Percentiles rank a stretch among this genome's conserved stretches.
phyloP scores from a whole-genome alignment of 2,888 invertebrate species.

The Drosophila barbarae region DNA sequence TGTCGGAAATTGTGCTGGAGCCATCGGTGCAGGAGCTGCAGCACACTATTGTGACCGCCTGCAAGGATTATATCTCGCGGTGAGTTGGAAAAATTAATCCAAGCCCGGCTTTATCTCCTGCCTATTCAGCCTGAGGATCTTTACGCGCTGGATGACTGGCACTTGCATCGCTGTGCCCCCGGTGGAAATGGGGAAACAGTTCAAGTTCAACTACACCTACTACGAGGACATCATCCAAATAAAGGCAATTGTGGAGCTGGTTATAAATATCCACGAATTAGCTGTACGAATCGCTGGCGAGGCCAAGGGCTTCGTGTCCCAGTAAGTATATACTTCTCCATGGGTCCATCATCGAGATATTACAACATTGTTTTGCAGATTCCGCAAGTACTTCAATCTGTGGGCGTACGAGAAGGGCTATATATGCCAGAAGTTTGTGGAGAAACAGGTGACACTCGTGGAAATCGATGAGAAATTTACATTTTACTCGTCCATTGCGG shows the following conservation, averaged over 20 bases:
- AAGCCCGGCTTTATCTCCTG: not conserved
- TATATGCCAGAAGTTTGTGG: constrained; percentile 89
- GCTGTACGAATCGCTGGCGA: constrained; percentile 84
- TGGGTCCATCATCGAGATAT: accelerated
- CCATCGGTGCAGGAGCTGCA: constrained; percentile 89
- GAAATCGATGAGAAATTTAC: constrained; percentile 90
- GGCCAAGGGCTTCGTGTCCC: constrained; percentile 80
- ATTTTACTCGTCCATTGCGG: constrained; percentile 88
- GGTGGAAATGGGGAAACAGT: constrained; percentile 78
- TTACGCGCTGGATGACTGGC: constrained; percentile 92
- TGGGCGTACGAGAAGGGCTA: constrained; percentile 88
- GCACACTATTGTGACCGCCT: constrained; percentile 86
- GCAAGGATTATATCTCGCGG: constrained; percentile 89
- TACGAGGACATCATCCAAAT: constrained; percentile 88
- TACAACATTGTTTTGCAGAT: constrained; percentile 79
- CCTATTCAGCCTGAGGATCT: constrained; percentile 83
- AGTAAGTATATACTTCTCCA: constrained; percentile 46
- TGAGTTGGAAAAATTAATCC: constrained; percentile 62
- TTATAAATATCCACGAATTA: constrained; percentile 85
- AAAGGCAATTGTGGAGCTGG: constrained; percentile 84
- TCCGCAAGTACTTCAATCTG: constrained; percentile 87
- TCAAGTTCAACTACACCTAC: constrained; percentile 85
- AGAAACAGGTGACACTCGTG: constrained; percentile 83
- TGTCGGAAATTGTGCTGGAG: constrained; percentile 87
- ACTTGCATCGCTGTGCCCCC: constrained; percentile 86